Base-by-base conservation (phyloP, 2,888 invertebrate species). In the Nemotelus pantherinus region DNA sequence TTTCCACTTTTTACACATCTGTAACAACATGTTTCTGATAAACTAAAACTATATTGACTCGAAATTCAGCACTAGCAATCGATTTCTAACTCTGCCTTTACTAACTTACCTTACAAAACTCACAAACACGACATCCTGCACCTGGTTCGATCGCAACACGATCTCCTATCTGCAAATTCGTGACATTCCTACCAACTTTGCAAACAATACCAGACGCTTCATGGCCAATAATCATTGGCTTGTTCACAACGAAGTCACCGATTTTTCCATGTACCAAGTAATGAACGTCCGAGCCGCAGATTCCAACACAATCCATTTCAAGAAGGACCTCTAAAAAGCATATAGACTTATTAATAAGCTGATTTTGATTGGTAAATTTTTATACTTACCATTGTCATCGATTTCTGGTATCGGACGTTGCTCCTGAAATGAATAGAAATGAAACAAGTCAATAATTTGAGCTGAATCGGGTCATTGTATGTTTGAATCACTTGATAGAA, bases 261-360 rank as follows among this genome's bases (percentile, higher is more conserved):
- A 97, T 97, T 39, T 90, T 86, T 7, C 98, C 98, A 80, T 92
- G 88, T 53, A 92, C 92, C 88, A 95, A 91, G 88, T 98, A 98
- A 87, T 97, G 97, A 3, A 99, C 95, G 87, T 99, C 98, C 0
- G 94, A 94, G 0, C 98, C 98, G 86, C 98, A 99, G 83, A 99
- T 98, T n/a, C 98, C 98, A 65, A 98, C 96, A 81, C 93, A 93
- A 84, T 93, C 93, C 94, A 98, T 97, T 81, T 92, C 91, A 39
- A 98, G 86, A 3, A 96, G 91, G 0, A 95, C 95, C 90, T 96
- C 95, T 95, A 88, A 2, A 86, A n/a, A 43, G 45, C 48, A 50
- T 3, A 57, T n/a, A 70, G 50, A 25, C 4, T 50, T 50, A 41
- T 25, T 50, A 39, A 65, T 3, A 65, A 47, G 2, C 3, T 3